Base-by-base conservation (phyloP, 2,888 invertebrate genomes). In the Drosophila borborema region DNA sequence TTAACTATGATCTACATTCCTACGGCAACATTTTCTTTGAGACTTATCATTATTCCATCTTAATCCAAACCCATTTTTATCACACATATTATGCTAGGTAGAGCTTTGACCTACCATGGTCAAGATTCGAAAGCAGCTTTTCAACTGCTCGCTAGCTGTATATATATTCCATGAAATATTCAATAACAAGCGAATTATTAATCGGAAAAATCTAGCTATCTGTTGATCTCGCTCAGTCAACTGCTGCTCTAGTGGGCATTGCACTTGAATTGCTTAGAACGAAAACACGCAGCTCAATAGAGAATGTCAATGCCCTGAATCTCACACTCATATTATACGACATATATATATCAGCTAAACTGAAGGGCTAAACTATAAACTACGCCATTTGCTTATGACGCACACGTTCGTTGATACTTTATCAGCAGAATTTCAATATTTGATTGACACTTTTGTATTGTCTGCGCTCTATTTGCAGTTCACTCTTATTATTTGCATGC, bases 351-450 rank as follows among this genome's bases (percentile, higher is more conserved):
- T 28, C 8, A 7, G 40, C 3, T 28, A 40, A 40, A 18, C 64
- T 31, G n/a, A 64, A 64, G 69, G 69, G 64, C 60, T 49, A 53
- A 20, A 58, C 14, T 38, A 53, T 31, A 76, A 77, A 77, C 69
- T 69, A 77, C 76, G 78, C 74, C 54, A 51, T 77, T 77, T 56
- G 8, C 53, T 31, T 36, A 10, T 60, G 73, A 60, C 51, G 53
- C 43, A 18, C 20, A 16, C 18, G n/a, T 48, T 18, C 49, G 12
- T 43, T 18, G 53, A 14, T 36, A 38, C 62, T 53, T 65, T 74
- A 67, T 80, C 77, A 75, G 64, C 54, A 36, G 43, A 28, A 79
- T 68, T 81, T 74, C 49, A 69, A 61, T 76, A 74, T 72, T 86
- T 83, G 69, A 86, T 81, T 85, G 73, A 83, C 66, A 66, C 34